Base-by-base conservation (phyloP, 2,888 invertebrate species). In the Nomada fabriciana region DNA sequence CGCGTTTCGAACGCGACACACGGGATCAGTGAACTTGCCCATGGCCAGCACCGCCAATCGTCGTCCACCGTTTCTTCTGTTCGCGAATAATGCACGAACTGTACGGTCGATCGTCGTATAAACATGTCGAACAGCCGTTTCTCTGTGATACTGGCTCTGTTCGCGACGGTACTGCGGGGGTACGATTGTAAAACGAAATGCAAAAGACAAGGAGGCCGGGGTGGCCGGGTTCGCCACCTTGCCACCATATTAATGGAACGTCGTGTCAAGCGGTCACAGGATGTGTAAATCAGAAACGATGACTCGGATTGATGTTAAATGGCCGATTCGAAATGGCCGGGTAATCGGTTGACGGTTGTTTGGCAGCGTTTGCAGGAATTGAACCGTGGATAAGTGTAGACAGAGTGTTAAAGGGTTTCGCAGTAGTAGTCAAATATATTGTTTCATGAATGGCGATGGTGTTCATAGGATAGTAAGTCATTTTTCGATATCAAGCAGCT, bases 21-120 rank as follows among this genome's bases (percentile, higher is more conserved):
- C 23, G 89, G 87, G 89, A 89, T 88, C 89, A 89, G 82, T 88
- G 89, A 89, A 89, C 89, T 85, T 85, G 71, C 52, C 90, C 89
- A 89, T 89, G 89, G 90, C 86, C 88, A 84, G 73, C 60, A 29
- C 29, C 42, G 61, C 64, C 73, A 69, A 87, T 81, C 81, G 72
- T 25, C 74, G 60, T 76, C 72, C 80, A 64, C 59, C 18, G 76
- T 47, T 76, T 67, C 68, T 73, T 83, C 88, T 76, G 78, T 73
- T 81, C 67, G 75, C 68, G 69, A 77, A 88, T 83, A 69, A 84
- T 84, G 60, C 84, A 65, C 73, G 23, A 50, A 57, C 55, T 36
- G 72, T 76, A 84, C 71, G 71, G 59, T 52, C 75, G 71, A 36
- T 20, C 76, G 76, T 57, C 55, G 73, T 86, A 82, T 60, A 82